Base-by-base conservation (phyloP, 2,797 vertebrate species). In the Caiman crocodilus region DNA sequence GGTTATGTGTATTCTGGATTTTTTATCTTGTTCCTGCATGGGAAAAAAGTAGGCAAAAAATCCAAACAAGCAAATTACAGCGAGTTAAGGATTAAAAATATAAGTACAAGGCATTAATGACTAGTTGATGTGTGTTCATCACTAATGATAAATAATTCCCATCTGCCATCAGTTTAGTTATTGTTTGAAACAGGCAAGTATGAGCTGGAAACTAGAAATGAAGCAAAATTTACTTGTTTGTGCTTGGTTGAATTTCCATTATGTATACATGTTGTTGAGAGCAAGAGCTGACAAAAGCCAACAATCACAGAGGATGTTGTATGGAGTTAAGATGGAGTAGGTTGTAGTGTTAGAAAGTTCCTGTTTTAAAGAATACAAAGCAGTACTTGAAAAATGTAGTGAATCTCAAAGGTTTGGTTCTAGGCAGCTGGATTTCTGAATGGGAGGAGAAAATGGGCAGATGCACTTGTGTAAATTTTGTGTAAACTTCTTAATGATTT, bases 101-200 rank as follows among this genome's bases (percentile, higher is more conserved):
- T 16, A 84, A 81, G 20, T 59, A 85, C 57, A 76, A 13, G 11
- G 18, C 57, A 90, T 82, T 85, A 59, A 79, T 85, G 28, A 82
- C 25, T 32, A 76, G 32, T 2, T 63, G 21, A 57, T 79, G 4
- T 2, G 59, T 78, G 20, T 20, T 30, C 58, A 28, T 17, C 21
- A 28, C 35, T 74, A 69, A 69, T 69, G 23, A 61, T 16, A 67
- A 6, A 50, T 64, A 74, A 82, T 64, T 84, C 25, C 57, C 69
- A 7, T 25, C 58, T 69, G 14, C 67, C 2, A 30, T 28, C 7
- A 82, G 30, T 73, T 35, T 61, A 3, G n/a, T 77, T 82, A 50
- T 10, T 50, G 42, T 50, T 50, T 50, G 42, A 50, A 71, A 12
- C 32, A 25, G 0, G 0, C 25, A 63, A 59, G 4, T 16, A 14